These are phyloP conservation scores for Luehdorfia chinensis DNA, from an alignment of 1,140 invertebrate species.

Conservation along the genomic window DNA sequence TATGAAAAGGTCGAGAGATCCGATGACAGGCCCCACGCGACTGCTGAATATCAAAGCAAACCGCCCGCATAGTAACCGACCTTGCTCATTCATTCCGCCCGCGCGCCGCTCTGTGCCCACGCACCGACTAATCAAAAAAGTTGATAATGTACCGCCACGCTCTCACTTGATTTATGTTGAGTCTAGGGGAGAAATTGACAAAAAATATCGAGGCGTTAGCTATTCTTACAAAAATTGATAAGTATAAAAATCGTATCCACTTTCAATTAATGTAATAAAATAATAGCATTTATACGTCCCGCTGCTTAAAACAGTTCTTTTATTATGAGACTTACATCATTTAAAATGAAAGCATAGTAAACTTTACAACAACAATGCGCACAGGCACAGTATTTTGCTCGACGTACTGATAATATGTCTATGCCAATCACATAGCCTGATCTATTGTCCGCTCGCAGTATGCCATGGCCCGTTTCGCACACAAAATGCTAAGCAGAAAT, in stretches of 20 bases:
- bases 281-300: no score
- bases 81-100: conserved; percentile 46
- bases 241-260: background rate
- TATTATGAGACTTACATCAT: no score
- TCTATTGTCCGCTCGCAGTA: background rate
- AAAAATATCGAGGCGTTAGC: no score
- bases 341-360: no score
- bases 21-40: conserved; percentile 64
- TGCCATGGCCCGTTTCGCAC: background rate
- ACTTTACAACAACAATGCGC: no score
- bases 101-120: conserved; percentile 24
- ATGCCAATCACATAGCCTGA: no score
- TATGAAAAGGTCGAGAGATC: conserved; percentile 75
- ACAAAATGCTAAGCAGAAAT: no score
- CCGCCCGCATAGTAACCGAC: conserved; percentile 47
- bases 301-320: no score
- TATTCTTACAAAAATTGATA: no score
- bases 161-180: background rate
- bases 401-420: no score
- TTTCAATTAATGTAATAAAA: background rate
- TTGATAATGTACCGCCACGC: background rate
- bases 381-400: no score
- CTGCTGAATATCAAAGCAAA: conserved; percentile 67
- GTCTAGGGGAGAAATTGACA: no score
- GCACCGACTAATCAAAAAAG: conserved; percentile 27